Evolutionary conservation across 1,140 invertebrate genomes (phyloP).

Genomic region (Drosophila melanica): DNA sequence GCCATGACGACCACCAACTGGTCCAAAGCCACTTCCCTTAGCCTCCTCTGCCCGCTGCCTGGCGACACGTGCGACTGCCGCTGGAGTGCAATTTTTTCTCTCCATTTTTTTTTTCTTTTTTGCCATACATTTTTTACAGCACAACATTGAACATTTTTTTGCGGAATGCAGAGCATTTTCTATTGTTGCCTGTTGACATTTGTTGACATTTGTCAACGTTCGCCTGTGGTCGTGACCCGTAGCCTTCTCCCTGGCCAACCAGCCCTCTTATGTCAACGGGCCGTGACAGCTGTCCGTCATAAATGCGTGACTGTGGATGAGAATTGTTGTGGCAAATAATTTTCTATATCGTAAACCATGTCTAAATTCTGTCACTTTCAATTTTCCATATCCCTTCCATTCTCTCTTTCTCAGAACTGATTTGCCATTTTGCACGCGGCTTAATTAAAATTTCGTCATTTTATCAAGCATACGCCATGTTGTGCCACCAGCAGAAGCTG

Average conservation of each 20-base stretch:
- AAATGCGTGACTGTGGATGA: constrained; percentile 22
- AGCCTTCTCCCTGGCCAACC: background rate
- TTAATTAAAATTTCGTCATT: constrained; percentile 27
- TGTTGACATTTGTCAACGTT: constrained; percentile 52
- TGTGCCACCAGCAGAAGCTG: background rate
- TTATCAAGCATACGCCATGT: constrained; percentile 26
- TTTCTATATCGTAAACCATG: constrained; percentile 13
- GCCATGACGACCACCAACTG: constrained; percentile 18
- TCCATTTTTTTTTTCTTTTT: constrained; percentile 1
- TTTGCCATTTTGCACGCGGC: background rate
- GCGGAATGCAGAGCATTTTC: constrained; percentile 35
- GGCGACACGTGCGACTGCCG: constrained; percentile 33
- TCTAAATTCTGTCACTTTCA: background rate
- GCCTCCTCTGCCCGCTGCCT: background rate
- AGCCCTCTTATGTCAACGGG: background rate
- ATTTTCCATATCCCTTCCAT: background rate
- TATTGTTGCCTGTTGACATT: constrained; percentile 60
- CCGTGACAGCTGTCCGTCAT: constrained; percentile 46
- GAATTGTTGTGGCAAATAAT: constrained; percentile 23
- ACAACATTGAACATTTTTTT: constrained; percentile 44
- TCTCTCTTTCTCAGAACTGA: background rate
- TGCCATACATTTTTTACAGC: background rate
- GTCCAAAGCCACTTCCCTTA: constrained; percentile 3
- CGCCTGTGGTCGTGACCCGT: constrained; percentile 33
- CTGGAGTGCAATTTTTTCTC: constrained; percentile 37